phyloP scores from a whole-genome alignment of 35 echinoderm and acorn worm genomes.

The Holothuria glaberrima region DNA sequence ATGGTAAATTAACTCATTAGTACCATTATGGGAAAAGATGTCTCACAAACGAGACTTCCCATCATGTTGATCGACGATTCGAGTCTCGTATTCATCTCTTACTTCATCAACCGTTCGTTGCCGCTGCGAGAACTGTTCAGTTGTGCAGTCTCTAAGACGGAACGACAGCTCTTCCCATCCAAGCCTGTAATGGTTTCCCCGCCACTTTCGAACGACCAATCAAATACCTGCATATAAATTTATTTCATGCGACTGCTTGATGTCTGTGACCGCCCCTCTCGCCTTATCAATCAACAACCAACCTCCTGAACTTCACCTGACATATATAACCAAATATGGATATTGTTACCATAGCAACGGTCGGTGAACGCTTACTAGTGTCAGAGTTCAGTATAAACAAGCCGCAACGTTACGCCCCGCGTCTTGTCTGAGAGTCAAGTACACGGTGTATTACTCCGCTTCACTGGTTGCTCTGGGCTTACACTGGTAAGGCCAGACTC shows the following conservation, averaged over 20 bases:
- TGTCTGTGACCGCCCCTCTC: constrained; percentile 83
- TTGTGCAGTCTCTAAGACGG: too few relatives aligned
- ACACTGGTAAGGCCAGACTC: background rate
- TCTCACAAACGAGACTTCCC: too few relatives aligned
- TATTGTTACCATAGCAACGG: constrained; percentile 93
- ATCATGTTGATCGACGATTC: too few relatives aligned
- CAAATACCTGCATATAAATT: constrained; percentile 17
- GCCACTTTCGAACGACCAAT: constrained; percentile 53
- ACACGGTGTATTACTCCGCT: constrained; percentile 74
- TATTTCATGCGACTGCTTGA: constrained; percentile 16
- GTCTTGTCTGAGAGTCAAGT: constrained; percentile 62
- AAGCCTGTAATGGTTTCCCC: constrained; percentile 31
- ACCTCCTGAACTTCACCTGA: constrained; percentile 97
- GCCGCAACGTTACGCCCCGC: constrained; percentile 90
- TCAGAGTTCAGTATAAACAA: constrained; percentile 99
- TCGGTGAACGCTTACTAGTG: constrained; percentile 83
- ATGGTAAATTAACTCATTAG: too few relatives aligned
- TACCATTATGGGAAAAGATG: too few relatives aligned
- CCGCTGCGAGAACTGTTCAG: too few relatives aligned
- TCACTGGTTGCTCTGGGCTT: constrained; percentile 56
- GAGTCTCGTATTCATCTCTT: too few relatives aligned
- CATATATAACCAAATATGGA: constrained; percentile 94
- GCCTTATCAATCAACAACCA: constrained; percentile 91
- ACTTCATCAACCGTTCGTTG: too few relatives aligned
- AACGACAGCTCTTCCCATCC: background rate